A percentile compares a stretch with the other conserved stretches of the same genome.
These are phyloP conservation scores for Oxytorus armatus DNA, from an alignment of 2,888 invertebrate genomes.

Conservation along the genomic window DNA sequence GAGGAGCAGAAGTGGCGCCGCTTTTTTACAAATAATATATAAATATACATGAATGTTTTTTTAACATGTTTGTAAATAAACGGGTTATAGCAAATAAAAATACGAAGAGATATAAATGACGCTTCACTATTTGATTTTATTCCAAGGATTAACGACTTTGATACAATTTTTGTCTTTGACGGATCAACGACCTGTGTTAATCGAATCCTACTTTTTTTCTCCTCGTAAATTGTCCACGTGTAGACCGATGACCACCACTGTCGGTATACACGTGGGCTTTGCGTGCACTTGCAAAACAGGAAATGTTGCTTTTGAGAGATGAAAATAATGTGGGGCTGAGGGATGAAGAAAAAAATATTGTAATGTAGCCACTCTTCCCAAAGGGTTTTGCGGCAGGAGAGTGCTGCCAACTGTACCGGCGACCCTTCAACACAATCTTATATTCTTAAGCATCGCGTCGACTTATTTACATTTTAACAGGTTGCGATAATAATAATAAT, in stretches of 20 bases:
- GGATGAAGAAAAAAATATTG: background rate
- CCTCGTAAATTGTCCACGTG: background rate
- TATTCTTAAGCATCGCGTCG: constrained; percentile 77
- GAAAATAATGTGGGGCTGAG: background rate
- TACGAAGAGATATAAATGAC: constrained; percentile 72
- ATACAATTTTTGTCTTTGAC: constrained; percentile 44
- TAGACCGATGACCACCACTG: background rate
- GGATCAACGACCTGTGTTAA: constrained; percentile 29
- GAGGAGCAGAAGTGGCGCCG: constrained; percentile 56
- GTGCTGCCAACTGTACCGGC: constrained; percentile 54
- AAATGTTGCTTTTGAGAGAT: constrained; percentile 5
- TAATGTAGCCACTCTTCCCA: background rate
- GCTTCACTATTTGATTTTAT: constrained; percentile 75
- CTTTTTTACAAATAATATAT: background rate
- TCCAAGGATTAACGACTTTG: constrained; percentile 71
- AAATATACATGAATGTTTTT: constrained; percentile 74
- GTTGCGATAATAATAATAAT: constrained; percentile 10
- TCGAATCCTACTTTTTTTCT: constrained; percentile 24
- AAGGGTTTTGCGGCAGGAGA: background rate
- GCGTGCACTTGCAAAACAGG: background rate
- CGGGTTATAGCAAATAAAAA: constrained; percentile 32
- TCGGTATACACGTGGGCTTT: background rate
- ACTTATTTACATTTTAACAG: constrained; percentile 81
- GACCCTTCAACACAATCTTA: constrained; percentile 74
- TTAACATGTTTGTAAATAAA: constrained; percentile 67